Conservation (phyloP, 92 coral and sea anemone genomes). For the Porites lobata region DNA sequence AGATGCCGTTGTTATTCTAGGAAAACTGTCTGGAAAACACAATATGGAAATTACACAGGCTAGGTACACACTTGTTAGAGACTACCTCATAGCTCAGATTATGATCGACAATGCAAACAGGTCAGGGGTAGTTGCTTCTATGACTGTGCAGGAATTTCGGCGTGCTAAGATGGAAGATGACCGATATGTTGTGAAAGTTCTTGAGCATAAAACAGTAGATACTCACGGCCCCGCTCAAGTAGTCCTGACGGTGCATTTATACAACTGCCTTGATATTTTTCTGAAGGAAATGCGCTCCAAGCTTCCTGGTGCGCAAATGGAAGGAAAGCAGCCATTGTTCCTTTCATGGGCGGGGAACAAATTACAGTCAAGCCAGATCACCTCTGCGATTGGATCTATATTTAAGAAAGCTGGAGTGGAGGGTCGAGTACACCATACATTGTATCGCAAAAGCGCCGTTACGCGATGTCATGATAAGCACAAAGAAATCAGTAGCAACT, state of each 20-base stretch:
- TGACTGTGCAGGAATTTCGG: conserved; percentile 73
- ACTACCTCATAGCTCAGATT: conserved; percentile 51
- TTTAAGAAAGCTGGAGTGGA: conserved; percentile 64
- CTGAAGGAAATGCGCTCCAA: conserved; percentile 45
- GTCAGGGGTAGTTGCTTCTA: conserved; percentile 75
- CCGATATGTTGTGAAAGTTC: conserved; percentile 43
- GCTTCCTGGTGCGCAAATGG: conserved; percentile 26
- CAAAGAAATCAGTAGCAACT: conserved; percentile 45
- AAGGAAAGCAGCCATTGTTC: conserved; percentile 36
- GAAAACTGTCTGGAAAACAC: conserved; percentile 37
- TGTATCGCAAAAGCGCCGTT: conserved; percentile 64
- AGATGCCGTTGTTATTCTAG: conserved; percentile 56
- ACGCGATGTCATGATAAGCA: conserved; percentile 53
- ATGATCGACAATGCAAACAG: conserved; percentile 75
- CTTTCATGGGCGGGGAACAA: conserved; percentile 66
- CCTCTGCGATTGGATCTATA: conserved; percentile 47
- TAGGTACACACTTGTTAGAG: conserved; percentile 39
- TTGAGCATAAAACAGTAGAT: conserved; percentile 66
- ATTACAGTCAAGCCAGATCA: conserved; percentile 49
- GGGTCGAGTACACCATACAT: conserved; percentile 53
- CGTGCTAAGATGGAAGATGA: conserved; percentile 48
- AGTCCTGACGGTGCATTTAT: conserved; percentile 37
- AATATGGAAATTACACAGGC: conserved; percentile 11
- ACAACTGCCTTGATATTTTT: conserved; percentile 53
- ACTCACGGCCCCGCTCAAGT: conserved; percentile 71